Conservation (phyloP, 2,113 vertebrate genomes). For the Pseudopipra pipra region DNA sequence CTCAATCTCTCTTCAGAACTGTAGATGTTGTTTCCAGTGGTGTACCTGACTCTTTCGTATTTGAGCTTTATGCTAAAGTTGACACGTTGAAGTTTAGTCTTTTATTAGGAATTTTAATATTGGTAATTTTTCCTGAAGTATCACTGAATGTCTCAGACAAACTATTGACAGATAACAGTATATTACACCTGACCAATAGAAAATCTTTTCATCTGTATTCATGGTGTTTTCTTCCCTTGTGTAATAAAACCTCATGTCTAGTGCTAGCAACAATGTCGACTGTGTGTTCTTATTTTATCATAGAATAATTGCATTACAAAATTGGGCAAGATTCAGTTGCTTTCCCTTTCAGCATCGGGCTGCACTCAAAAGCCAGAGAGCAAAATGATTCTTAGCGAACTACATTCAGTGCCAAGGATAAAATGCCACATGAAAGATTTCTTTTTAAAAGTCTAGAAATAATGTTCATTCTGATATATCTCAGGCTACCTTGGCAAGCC, state of each 20-base stretch:
- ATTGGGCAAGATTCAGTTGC: neutral
- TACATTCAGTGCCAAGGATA: rapidly evolving
- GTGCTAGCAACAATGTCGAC: neutral
- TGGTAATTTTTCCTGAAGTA: neutral
- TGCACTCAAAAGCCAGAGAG: neutral
- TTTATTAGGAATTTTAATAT: neutral
- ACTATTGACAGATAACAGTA: neutral
- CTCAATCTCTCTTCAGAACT: neutral
- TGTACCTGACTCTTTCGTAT: neutral
- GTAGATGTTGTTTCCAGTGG: neutral
- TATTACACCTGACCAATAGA: neutral
- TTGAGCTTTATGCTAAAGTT: neutral
- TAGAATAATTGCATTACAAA: neutral
- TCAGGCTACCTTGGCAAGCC: neutral
- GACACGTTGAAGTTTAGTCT: neutral
- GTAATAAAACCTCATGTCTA: neutral
- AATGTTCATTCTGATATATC: neutral
- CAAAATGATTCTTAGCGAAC: neutral
- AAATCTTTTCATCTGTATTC: neutral
- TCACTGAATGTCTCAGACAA: neutral
- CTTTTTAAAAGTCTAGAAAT: neutral
- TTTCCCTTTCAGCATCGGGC: neutral
- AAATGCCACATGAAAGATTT: neutral
- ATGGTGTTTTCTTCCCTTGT: neutral
- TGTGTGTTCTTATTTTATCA: neutral